A percentile compares a stretch with the other conserved stretches of the same genome.
These are phyloP conservation scores for Cistogaster globosa DNA, from an alignment of 2,888 invertebrate species.

Conservation along the genomic window DNA sequence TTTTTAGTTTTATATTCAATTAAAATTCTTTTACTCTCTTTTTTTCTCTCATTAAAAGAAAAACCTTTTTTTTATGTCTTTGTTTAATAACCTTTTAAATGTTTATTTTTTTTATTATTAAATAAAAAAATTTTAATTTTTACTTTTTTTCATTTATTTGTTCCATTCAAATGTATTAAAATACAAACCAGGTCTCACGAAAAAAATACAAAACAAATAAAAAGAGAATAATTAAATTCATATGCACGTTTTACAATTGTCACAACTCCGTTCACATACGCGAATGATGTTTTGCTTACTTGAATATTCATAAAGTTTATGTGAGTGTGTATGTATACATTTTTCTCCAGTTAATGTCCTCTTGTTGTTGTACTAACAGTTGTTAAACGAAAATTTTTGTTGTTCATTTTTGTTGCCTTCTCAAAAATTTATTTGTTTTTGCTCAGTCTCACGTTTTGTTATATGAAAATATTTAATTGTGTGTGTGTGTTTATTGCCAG, in stretches of 20 bases:
- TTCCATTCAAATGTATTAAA: not conserved
- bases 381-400: slow-evolving; percentile 38
- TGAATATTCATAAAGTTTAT: not conserved
- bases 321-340: not conserved
- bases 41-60: not conserved
- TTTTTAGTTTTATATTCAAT: slow-evolving; percentile 32
- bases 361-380: slow-evolving; percentile 8
- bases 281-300: slow-evolving; percentile 36
- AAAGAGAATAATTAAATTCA: slow-evolving; percentile 67
- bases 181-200: slow-evolving; percentile 22
- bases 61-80: not conserved
- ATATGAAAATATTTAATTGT: slow-evolving; percentile 28
- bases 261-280: slow-evolving; percentile 52
- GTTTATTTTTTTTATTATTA: slow-evolving; percentile 34
- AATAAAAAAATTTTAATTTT: not conserved
- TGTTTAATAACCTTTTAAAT: slow-evolving; percentile 45
- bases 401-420: slow-evolving; percentile 38
- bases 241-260: slow-evolving; percentile 67
- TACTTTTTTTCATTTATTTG: not conserved
- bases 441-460: not conserved
- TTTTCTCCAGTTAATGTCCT: slow-evolving; percentile 31
- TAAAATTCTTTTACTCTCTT: slow-evolving; percentile 30
- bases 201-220: not conserved
- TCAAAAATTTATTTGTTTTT: not conserved
- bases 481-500: slow-evolving; percentile 26